Evolutionary conservation across 2,797 vertebrate genomes (phyloP), one percentile per base, ranked within the genome.

Genomic region (Podargus strigoides): DNA sequence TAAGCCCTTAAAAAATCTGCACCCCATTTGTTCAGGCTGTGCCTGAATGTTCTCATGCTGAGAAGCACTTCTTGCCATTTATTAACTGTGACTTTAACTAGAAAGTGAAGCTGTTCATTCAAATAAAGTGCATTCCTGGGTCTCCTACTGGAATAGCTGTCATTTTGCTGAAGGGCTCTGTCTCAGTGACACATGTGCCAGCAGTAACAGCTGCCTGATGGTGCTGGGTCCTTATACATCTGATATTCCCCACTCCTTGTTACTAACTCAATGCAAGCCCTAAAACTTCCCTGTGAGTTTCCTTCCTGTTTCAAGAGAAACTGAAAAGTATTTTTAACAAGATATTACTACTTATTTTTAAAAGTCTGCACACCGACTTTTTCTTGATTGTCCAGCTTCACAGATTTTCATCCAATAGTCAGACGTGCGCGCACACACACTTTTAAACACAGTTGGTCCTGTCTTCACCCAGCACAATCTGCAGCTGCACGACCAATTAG

Each of bases 31-130:
- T 87, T 73, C n/a, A 68, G 74, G n/a, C 72, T 88, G 72, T 87
- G 70, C 80, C 79, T 89, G 94, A 93, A 82, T 12, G 75, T 81
- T 92, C 89, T 69, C 94, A 58, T 92, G 93, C 90, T 92, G 90
- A 93, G 96, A 95, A 96, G 42, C 28, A 91, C 77, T 94, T 78
- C 67, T 91, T 96, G 79, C 87, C 91, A 90, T 96, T 97, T 97
- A 94, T 95, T 95, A 94, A 88, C 94, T 91, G 87, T 94, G 95
- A 94, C 93, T 96, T 97, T 96, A 96, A 94, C 94, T 94, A 87
- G 94, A 95, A 96, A 96, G 85, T 76, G 91, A 91, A 94, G 87
- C 91, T 90, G 92, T 88, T 96, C 74, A 27, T 81, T 96, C 63
- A 19, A 58, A 88, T 87, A 82, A 94, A 96, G 58, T 68, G 70